These are phyloP conservation scores for Entomobrya multifasciata DNA, from an alignment of 2,888 invertebrate species.

Conservation along the genomic window DNA sequence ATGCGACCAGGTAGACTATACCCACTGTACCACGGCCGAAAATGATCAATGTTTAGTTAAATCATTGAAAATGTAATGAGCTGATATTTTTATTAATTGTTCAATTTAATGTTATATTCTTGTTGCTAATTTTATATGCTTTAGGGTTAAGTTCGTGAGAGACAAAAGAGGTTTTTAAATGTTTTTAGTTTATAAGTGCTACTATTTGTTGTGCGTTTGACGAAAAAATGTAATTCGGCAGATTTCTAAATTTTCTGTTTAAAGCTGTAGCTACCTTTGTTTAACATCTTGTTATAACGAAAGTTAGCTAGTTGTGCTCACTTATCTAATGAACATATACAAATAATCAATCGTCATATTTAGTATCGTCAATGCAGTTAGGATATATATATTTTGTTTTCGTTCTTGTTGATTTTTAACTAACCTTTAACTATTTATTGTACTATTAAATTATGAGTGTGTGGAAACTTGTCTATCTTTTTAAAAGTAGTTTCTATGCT, in stretches of 20 bases:
- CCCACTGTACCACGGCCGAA: slow-evolving; percentile 30
- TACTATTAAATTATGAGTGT: not conserved
- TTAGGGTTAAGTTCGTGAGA: too few species aligned
- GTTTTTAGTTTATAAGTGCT: not conserved
- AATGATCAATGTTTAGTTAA: not conserved
- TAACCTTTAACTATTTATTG: not conserved
- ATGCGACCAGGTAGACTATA: slow-evolving; percentile 64
- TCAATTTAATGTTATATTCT: not conserved
- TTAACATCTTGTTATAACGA: not conserved
- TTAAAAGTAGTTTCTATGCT: too few species aligned
- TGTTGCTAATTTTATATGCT: too few species aligned
- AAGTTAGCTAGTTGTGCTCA: not conserved
- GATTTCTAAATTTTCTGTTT: not conserved
- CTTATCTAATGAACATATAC: not conserved
- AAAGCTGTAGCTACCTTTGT: not conserved
- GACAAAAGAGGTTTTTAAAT: not conserved
- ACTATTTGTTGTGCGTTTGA: not conserved
- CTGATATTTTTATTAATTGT: not conserved
- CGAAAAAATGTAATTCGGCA: not conserved
- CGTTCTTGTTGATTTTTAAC: not conserved
- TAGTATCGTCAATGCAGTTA: slow-evolving; percentile 20
- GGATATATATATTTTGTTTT: not conserved
- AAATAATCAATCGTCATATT: not conserved
- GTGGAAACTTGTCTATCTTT: not conserved
- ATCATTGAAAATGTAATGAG: not conserved